Percentiles rank a stretch among this genome's conserved stretches.
These are phyloP conservation scores for Centropristis striata DNA, from an alignment of 2,113 vertebrate genomes.

Conservation along the genomic window DNA sequence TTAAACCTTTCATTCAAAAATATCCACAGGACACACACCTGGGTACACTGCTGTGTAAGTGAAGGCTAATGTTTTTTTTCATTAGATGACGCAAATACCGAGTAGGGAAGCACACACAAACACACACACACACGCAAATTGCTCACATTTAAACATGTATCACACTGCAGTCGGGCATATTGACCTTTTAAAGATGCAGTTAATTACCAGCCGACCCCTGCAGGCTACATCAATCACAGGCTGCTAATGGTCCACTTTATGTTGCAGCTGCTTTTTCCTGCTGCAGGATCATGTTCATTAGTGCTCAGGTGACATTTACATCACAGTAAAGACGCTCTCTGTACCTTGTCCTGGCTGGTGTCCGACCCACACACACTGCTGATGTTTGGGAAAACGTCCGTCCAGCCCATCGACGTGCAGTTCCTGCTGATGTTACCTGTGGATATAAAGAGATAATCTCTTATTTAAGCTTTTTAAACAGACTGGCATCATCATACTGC, in stretches of 20 bases:
- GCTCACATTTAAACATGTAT: not conserved
- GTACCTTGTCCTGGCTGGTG: constrained; percentile 77
- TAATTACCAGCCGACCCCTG: constrained; percentile 46
- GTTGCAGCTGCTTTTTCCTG: constrained; percentile 6
- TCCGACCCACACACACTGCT: constrained; percentile 86
- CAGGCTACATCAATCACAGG: constrained; percentile 22
- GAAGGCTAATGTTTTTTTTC: constrained; percentile 12
- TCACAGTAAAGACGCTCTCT: not conserved
- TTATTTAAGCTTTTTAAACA: no score
- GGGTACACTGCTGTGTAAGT: not conserved
- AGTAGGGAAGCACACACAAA: not conserved
- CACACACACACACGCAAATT: not conserved
- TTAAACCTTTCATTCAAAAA: not conserved
- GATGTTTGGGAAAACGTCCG: constrained; percentile 90
- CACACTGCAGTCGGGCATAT: not conserved
- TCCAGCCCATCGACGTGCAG: constrained; percentile 90
- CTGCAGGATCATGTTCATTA: not conserved
- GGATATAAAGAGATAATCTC: constrained; percentile 50
- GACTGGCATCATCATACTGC: no score
- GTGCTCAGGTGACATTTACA: not conserved
- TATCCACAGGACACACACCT: not conserved
- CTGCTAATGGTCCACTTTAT: constrained; percentile 1
- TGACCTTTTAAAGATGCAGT: constrained; percentile 46
- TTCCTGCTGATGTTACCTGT: constrained; percentile 94
- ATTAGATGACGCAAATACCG: not conserved